Base-by-base conservation (phyloP, 2,888 invertebrate genomes). In the Metopia argyrocephala region DNA sequence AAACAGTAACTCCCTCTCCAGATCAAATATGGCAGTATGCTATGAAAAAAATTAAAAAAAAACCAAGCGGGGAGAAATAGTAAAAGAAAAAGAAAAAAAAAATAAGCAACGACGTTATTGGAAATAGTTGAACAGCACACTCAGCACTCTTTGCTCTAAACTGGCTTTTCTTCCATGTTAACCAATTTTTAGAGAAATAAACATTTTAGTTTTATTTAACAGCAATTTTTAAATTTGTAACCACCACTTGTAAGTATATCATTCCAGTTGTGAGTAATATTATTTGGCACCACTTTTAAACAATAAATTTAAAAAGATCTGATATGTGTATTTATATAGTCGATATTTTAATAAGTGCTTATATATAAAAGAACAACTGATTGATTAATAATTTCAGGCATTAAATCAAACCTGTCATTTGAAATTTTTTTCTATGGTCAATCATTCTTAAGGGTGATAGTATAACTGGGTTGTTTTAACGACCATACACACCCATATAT, bases 21-120 rank as follows among this genome's bases (percentile, higher is more conserved):
- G 66, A 76, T 83, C 79, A 82, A 84, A 81, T 82, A 80, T 82
- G 46, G 66, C 75, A 73, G 52, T 82, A 78, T 45, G 71, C 83
- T 83, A 79, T 65, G 81, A 80, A 70, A 79, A 66, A 62, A 23
- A 54, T 20, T 18, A 18, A 59, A 52, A 21, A 20, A 75, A 28
- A 12, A 15, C 28, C 56, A 69, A 54, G 54, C 21, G 70, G 20
- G 25, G 38, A 20, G n/a, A 48, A 59, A 38, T 38, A 38, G 38
- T 12, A 38, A 38, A 38, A 31, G 9, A 31, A 31, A 31, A 31
- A n/a, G n/a, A n/a, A n/a, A n/a, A n/a, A n/a, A n/a, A n/a, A n/a
- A n/a, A n/a, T n/a, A n/a, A 31, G 15, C 38, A 38, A 38, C 38
- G 38, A 38, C 38, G 38, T 38, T 38, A 38, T 15, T 15, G 38